Conservation (phyloP, 2,797 vertebrate genomes). For the Myripristis murdjan region DNA sequence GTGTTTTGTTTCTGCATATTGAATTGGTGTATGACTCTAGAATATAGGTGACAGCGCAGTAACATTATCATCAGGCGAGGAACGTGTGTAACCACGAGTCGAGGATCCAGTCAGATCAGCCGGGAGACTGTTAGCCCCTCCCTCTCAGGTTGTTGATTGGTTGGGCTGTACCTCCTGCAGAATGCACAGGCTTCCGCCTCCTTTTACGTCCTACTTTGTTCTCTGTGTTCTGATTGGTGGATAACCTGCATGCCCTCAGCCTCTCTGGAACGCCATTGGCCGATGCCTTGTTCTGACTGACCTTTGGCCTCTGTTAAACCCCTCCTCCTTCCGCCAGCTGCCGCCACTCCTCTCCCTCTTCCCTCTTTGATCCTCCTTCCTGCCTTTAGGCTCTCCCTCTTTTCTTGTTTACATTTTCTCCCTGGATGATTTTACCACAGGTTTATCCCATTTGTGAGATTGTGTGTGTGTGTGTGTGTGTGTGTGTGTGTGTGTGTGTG, state of each 20-base stretch:
- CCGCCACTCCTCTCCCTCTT: conserved; percentile 81
- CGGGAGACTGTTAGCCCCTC: conserved; percentile 24
- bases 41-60: background rate
- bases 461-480: conserved; percentile 53
- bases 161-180: conserved; percentile 65
- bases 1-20: background rate
- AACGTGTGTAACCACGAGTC: background rate
- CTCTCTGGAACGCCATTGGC: conserved; percentile 57
- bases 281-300: conserved; percentile 53
- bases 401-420: conserved; percentile 32
- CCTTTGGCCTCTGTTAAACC: conserved; percentile 77
- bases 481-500: conserved; percentile 49
- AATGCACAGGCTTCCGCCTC: conserved; percentile 76
- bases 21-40: background rate
- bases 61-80: background rate
- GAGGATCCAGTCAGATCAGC: conserved; percentile 16
- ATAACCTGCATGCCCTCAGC: conserved; percentile 87
- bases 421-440: conserved; percentile 51
- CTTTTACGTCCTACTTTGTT: conserved; percentile 58
- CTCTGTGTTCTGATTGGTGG: conserved; percentile 75
- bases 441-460: conserved; percentile 58
- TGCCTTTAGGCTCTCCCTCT: conserved; percentile 2
- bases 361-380: conserved; percentile 51
- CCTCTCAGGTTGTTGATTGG: conserved; percentile 43
- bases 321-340: conserved; percentile 85